Evolutionary conservation across 2,888 invertebrate genomes (phyloP), one percentile per base, ranked within the genome.

Genomic region (Philopedon plagiatum): DNA sequence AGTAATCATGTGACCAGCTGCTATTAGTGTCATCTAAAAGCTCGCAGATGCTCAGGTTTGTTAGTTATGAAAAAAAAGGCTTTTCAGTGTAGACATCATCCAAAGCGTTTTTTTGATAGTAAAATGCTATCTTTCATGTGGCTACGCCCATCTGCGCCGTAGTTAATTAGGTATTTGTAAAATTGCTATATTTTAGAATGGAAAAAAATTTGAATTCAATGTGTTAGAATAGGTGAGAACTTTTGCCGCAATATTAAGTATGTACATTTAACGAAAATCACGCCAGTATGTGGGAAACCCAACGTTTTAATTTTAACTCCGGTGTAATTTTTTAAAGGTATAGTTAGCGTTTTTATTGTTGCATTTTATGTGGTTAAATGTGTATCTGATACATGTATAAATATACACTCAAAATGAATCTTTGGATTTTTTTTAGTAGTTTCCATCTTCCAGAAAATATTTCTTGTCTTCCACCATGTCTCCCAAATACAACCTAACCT

Each of bases 331-430:
- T 57, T 39, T 51, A 26, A 44, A 44, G 26, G 19, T 64, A 64
- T 51, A 37, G 15, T 23, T 63, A 51, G 65, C 34, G 26, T 54
- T 65, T 65, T 65, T 57, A 57, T 65, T 56, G 46, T 65, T 46
- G 49, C 46, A 57, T 34, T 65, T 65, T 56, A 51, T 56, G 65
- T 65, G 56, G 21, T 54, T 65, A 51, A 44, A 57, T 65, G 57
- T 65, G 65, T 65, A 56, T 56, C 49, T 65, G 63, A 49, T 65
- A 65, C 39, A 65, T 65, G 65, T 65, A 65, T 46, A 57, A 57
- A 62, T 62, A 63, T 58, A 58, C 23, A 58, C 23, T 41, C 41
- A 58, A 39, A n/a, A 54, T 15, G 15, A 15, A 5, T 0, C 4
- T 15, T 15, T 41, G 15, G n/a, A 13, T n/a, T 41, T 41, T 41